Percentiles rank a stretch among this genome's conserved stretches.
These are phyloP conservation scores for Eupithecia exiguata DNA, from an alignment of 2,888 invertebrate genomes.

Conservation along the genomic window DNA sequence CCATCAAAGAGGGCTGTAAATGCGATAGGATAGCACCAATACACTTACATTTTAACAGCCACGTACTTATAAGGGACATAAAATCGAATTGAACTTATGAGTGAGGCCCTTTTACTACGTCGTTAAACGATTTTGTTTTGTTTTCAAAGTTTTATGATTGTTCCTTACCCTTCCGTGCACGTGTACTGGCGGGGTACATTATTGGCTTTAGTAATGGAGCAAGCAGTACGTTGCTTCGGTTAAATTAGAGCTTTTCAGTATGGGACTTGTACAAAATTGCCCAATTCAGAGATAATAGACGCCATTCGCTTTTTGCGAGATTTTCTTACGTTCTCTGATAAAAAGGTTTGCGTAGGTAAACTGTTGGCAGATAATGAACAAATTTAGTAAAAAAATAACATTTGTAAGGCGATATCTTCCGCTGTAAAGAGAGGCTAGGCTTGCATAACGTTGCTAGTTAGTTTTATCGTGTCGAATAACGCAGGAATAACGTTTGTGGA, in stretches of 20 bases:
- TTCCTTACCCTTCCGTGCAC: background rate
- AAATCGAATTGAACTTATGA: conserved; percentile 17
- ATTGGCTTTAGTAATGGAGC: background rate
- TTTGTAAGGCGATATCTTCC: background rate
- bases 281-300: conserved; percentile 6
- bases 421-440: background rate
- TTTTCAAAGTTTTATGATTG: conserved; percentile 18
- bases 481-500: conserved; percentile 17
- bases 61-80: conserved; percentile 11
- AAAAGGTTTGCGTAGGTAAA: background rate
- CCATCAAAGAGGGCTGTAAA: conserved; percentile 23
- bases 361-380: background rate
- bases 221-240: background rate
- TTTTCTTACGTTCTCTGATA: background rate
- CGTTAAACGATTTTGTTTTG: conserved; percentile 21
- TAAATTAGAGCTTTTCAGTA: background rate
- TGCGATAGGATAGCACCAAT: conserved; percentile 21
- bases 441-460: background rate
- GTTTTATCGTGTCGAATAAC: conserved; percentile 17
- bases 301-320: background rate
- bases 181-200: background rate
- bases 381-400: background rate
- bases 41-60: conserved; percentile 23
- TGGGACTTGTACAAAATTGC: conserved; percentile 1
- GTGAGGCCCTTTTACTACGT: conserved; percentile 11